Evolutionary conservation across 1,140 invertebrate species (phyloP).

Genomic region (Bombus sibiricus): DNA sequence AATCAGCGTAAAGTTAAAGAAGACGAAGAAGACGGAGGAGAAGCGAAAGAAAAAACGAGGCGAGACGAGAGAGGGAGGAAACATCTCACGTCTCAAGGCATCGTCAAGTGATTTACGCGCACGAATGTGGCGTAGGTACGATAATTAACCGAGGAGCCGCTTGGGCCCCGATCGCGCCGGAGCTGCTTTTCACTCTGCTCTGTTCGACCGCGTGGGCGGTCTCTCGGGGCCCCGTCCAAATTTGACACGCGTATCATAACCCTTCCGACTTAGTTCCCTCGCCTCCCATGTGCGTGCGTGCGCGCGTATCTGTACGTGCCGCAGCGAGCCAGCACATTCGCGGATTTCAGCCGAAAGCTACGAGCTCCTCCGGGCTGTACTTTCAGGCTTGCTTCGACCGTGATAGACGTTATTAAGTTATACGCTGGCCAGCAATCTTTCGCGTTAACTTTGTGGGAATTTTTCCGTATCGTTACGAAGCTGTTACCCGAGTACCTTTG

Average conservation of each 20-base stretch:
- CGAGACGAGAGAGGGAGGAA: slow-evolving; percentile 40
- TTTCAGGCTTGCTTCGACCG: not conserved
- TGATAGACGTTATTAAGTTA: slow-evolving; percentile 47
- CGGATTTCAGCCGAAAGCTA: slow-evolving; percentile 46
- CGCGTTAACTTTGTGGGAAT: slow-evolving; percentile 23
- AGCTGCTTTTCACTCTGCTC: slow-evolving; percentile 74
- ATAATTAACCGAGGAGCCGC: slow-evolving; percentile 78
- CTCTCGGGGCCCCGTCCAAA: slow-evolving; percentile 75
- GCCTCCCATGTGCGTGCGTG: slow-evolving; percentile 20
- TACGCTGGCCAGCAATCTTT: not conserved
- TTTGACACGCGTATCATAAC: slow-evolving; percentile 80
- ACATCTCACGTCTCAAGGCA: slow-evolving; percentile 69
- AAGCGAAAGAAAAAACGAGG: slow-evolving; percentile 29
- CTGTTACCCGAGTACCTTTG: slow-evolving; percentile 62
- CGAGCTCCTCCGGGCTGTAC: not conserved
- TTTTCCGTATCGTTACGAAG: slow-evolving; percentile 54
- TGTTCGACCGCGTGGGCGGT: slow-evolving; percentile 77
- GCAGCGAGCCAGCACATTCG: slow-evolving; percentile 21
- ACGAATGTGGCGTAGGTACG: slow-evolving; percentile 77
- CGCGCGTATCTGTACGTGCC: slow-evolving; percentile 20
- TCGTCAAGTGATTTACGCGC: slow-evolving; percentile 78
- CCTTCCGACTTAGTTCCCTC: slow-evolving; percentile 64
- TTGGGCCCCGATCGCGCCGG: slow-evolving; percentile 71
- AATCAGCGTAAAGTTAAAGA: slow-evolving; percentile 15
- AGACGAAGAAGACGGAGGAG: slow-evolving; percentile 13